Conservation (phyloP, 30 jellyfish, hydroid and myxozoan genomes). For the Clytia hemisphaerica region DNA sequence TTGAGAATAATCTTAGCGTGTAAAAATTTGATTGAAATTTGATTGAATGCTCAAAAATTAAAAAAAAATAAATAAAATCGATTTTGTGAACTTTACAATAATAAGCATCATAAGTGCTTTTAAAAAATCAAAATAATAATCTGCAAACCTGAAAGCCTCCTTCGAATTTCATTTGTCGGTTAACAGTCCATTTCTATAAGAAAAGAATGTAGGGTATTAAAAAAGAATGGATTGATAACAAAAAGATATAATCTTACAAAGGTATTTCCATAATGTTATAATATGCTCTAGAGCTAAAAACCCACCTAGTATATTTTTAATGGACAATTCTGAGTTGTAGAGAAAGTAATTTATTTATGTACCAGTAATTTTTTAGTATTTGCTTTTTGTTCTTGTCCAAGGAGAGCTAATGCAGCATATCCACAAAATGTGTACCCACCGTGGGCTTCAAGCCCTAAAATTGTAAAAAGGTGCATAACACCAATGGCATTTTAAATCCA, state of each 20-base stretch:
- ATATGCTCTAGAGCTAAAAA: too few species aligned
- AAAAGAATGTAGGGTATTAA: too few species aligned
- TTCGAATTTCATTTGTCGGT: slow-evolving; percentile 86
- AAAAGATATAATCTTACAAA: too few species aligned
- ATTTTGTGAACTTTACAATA: not conserved
- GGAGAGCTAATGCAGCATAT: slow-evolving; percentile 82
- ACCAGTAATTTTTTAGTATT: slow-evolving; percentile 54
- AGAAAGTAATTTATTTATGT: too few species aligned
- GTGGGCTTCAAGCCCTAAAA: slow-evolving; percentile 90
- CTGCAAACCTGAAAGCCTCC: slow-evolving; percentile 97
- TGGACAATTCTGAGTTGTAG: too few species aligned
- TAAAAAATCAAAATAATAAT: not conserved
- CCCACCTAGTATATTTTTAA: too few species aligned
- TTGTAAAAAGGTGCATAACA: not conserved
- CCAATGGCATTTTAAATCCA: too few species aligned
- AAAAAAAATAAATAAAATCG: not conserved
- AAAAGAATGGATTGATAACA: too few species aligned
- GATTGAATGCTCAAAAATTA: not conserved
- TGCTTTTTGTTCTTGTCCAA: slow-evolving; percentile 80
- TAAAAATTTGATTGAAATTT: too few species aligned
- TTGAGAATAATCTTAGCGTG: too few species aligned
- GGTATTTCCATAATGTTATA: too few species aligned
- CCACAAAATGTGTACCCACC: slow-evolving; percentile 98
- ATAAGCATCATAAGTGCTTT: not conserved
- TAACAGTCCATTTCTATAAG: slow-evolving; percentile 74